Conservation (phyloP, 2,888 invertebrate species). For the Ferrisia virgata region DNA sequence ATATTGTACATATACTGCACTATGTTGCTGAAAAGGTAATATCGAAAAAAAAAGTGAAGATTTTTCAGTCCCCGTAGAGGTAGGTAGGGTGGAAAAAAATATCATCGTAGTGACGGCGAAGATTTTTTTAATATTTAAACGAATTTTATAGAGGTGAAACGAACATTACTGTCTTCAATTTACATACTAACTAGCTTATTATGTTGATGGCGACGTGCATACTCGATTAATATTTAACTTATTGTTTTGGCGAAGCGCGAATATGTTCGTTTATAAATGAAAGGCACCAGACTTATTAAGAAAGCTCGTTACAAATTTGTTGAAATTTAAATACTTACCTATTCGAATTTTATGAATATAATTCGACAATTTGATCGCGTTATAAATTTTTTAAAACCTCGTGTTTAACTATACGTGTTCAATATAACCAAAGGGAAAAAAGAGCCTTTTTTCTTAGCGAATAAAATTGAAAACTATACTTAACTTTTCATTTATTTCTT, state of each 20-base stretch:
- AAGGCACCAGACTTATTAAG: background rate
- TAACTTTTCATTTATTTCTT: slow-evolving; percentile 25
- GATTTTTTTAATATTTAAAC: slow-evolving; percentile 14
- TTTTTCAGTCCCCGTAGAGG: background rate
- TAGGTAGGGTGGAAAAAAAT: background rate
- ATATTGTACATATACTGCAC: background rate
- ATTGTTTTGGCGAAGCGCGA: background rate
- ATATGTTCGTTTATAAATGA: background rate
- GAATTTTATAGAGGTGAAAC: background rate
- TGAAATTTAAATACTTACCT: background rate
- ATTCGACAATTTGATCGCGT: background rate
- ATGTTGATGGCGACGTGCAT: background rate
- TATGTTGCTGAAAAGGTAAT: background rate
- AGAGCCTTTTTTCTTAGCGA: background rate
- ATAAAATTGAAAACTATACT: slow-evolving; percentile 30
- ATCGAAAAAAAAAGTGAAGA: background rate
- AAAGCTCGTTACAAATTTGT: background rate
- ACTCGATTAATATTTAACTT: background rate
- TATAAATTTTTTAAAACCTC: background rate
- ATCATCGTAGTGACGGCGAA: background rate
- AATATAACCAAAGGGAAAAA: background rate
- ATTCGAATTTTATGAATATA: background rate
- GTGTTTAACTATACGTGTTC: background rate
- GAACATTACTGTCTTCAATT: slow-evolving; percentile 1
- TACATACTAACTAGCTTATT: slow-evolving; percentile 14